These are phyloP conservation scores for Perizoma flavofasciatum DNA, from an alignment of 2,888 invertebrate genomes.

Conservation along the genomic window DNA sequence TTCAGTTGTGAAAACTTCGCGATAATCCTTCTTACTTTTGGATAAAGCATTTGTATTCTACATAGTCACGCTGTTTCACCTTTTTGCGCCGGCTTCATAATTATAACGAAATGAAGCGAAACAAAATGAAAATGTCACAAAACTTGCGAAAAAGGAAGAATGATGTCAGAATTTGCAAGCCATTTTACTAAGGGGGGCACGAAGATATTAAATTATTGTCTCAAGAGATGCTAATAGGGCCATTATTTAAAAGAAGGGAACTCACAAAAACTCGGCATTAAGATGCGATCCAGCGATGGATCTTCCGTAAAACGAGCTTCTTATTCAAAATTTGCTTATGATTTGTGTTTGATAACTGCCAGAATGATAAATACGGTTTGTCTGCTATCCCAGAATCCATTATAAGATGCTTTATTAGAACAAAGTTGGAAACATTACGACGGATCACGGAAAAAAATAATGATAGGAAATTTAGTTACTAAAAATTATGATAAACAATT, in stretches of 20 bases:
- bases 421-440: background rate
- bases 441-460: too few relatives aligned
- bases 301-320: slow-evolving; percentile 28
- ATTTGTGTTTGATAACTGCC: slow-evolving; percentile 31
- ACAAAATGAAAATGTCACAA: slow-evolving; percentile 36
- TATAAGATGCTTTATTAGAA: slow-evolving; percentile 10
- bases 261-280: slow-evolving; percentile 51
- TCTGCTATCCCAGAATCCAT: slow-evolving; percentile 15
- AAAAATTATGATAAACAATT: too few relatives aligned
- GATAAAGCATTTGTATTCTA: slow-evolving; percentile 14
- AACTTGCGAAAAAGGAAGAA: slow-evolving; percentile 47
- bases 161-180: slow-evolving; percentile 51
- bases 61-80: slow-evolving; percentile 4
- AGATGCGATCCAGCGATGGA: slow-evolving; percentile 29
- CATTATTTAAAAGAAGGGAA: slow-evolving; percentile 65
- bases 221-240: slow-evolving; percentile 69
- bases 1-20: too few relatives aligned
- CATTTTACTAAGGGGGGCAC: slow-evolving; percentile 51
- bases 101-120: slow-evolving; percentile 31
- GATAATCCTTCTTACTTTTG: too few relatives aligned
- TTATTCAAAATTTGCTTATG: slow-evolving; percentile 31
- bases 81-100: slow-evolving; percentile 14
- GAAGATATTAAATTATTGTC: slow-evolving; percentile 69
- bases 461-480: too few relatives aligned
- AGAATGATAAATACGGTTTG: slow-evolving; percentile 22